Evolutionary conservation across 2,888 invertebrate species (phyloP).

Genomic region (Mactromeris polynyma): DNA sequence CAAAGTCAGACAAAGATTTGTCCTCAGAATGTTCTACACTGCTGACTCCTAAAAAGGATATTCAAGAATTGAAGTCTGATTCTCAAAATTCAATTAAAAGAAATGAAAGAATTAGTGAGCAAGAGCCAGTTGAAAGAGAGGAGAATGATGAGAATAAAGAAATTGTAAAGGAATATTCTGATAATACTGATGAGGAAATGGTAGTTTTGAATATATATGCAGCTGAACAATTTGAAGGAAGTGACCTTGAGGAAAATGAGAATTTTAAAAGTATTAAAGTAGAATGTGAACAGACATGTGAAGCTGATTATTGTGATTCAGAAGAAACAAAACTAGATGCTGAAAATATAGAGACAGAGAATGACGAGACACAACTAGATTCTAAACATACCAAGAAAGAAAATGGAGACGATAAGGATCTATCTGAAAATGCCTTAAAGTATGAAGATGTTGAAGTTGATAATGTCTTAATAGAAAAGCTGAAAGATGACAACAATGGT

Average conservation of each 20-base stretch:
- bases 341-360: neutral
- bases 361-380: neutral
- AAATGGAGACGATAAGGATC: neutral
- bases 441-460: conserved; percentile 27
- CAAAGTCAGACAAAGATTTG: neutral
- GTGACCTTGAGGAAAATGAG: no score
- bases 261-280: no score
- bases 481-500: neutral
- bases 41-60: neutral
- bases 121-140: neutral
- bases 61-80: neutral
- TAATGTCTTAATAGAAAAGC: neutral
- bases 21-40: neutral
- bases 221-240: no score
- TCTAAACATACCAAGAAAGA: neutral
- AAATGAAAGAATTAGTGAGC: neutral
- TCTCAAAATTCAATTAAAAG: neutral
- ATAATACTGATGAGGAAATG: neutral
- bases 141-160: neutral
- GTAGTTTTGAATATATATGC: no score
- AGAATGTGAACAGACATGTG: no score
- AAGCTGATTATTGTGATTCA: neutral
- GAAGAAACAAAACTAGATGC: neutral
- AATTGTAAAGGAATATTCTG: neutral
- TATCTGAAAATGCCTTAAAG: neutral